Conservation (phyloP, 2,113 vertebrate genomes). For the Pomatorhinus ruficollis region DNA sequence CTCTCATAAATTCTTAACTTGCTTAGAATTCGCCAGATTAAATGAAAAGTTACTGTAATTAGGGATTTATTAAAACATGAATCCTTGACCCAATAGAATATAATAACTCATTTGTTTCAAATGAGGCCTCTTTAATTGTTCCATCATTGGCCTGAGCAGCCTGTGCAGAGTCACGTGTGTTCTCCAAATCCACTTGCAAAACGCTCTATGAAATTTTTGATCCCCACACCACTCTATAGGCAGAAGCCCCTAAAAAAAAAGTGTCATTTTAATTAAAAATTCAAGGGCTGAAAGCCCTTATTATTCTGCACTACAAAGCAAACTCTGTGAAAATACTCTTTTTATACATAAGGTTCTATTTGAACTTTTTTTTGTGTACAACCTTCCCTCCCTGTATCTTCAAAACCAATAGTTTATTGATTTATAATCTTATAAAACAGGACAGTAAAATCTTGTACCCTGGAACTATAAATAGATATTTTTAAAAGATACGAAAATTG, state of each 20-base stretch:
- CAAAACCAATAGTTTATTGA: slow-evolving; percentile 28
- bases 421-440: neutral
- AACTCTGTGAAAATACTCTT: neutral
- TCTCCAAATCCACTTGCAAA: slow-evolving; percentile 4
- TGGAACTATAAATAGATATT: slow-evolving; percentile 33
- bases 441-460: neutral
- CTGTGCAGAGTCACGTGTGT: neutral
- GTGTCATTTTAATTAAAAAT: slow-evolving; percentile 24
- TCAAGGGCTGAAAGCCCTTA: neutral
- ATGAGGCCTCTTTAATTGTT: slow-evolving; percentile 38
- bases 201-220: neutral
- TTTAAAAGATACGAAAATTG: neutral
- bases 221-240: neutral
- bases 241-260: neutral
- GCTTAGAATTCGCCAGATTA: slow-evolving; percentile 28
- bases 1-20: slow-evolving; percentile 53
- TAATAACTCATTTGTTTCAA: slow-evolving; percentile 50
- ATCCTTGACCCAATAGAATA: slow-evolving; percentile 28
- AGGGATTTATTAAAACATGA: slow-evolving; percentile 55
- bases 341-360: neutral
- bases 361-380: neutral
- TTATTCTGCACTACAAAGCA: neutral
- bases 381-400: neutral
- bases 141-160: neutral
- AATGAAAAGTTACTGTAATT: slow-evolving; percentile 60